Evolutionary conservation across 1,140 invertebrate species (phyloP), one percentile per base, ranked within the genome.

Genomic region (Diorhabda sublineata): DNA sequence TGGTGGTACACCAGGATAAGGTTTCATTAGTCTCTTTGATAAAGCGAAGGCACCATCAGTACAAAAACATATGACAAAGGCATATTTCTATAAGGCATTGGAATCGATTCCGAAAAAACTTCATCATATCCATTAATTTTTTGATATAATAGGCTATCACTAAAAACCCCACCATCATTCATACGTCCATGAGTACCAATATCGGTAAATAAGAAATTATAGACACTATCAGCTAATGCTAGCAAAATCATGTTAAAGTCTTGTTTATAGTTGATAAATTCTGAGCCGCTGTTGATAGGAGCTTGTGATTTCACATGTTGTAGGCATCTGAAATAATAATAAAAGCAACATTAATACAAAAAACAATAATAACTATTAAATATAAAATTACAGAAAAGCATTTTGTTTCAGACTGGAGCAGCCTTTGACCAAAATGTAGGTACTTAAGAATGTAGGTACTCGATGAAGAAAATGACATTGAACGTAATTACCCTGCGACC

Each of bases 221-320:
- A 84, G 60, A 84, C 69, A 11, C 76, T 79, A 77, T 85, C 83
- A n/a, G 79, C 79, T 66, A 84, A 58, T 3, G 80, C 84, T 67
- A 86, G 69, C 26, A 87, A 73, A 43, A 86, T 82, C 58, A 85
- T 81, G 62, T 81, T 83, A 74, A 81, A 83, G 59, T 69, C 80
- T n/a, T 76, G 71, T 68, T 86, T 86, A 68, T 85, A 85, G 72
- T 86, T 87, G 56, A 76, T 83, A 79, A 77, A 87, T 7, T 78
- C 70, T 4, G 76, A 72, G 61, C 84, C 84, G 9, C 9, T 11
- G 56, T 66, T 58, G 56, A 66, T 8, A 43, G 58, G 56, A 11
- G 57, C 65, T 26, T 11, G 43, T n/a, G 59, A 8, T 6, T 7
- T 42, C 41, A 41, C 26, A 41, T 41, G 26, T 60, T 60, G 3